Evolutionary conservation across 2,888 invertebrate species (phyloP).

Genomic region (Phyllotreta cruciferae): DNA sequence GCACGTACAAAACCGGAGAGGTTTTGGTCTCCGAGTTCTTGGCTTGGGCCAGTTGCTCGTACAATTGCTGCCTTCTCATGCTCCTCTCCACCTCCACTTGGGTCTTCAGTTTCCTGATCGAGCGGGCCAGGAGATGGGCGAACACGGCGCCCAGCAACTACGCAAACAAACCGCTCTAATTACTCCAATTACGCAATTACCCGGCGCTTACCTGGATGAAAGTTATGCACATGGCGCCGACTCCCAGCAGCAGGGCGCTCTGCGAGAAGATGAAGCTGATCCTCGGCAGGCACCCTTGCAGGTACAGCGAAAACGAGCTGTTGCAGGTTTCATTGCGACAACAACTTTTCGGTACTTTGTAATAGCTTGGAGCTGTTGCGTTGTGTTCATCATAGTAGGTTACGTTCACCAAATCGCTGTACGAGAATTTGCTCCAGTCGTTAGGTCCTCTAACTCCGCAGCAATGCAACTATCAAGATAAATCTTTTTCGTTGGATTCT

Average conservation of each 20-base stretch:
- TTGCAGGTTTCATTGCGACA: conserved; percentile 38
- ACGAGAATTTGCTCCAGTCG: conserved; percentile 64
- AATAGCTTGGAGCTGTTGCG: neutral
- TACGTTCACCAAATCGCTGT: conserved; percentile 5
- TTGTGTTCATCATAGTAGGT: neutral
- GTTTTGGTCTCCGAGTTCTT: conserved; percentile 47
- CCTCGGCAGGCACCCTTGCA: conserved; percentile 43
- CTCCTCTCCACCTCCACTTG: conserved; percentile 74
- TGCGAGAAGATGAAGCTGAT: conserved; percentile 48
- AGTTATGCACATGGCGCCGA: conserved; percentile 80
- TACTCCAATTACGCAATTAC: neutral
- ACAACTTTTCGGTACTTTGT: conserved; percentile 43
- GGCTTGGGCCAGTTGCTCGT: conserved; percentile 49
- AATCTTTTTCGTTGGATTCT: neutral
- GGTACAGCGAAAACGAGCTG: conserved; percentile 31
- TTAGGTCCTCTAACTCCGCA: conserved; percentile 68
- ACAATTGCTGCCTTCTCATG: conserved; percentile 68
- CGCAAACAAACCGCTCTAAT: conserved; percentile 50
- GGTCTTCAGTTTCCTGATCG: conserved; percentile 80
- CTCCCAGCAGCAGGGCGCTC: conserved; percentile 73
- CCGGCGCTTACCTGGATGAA: conserved; percentile 71
- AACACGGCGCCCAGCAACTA: conserved; percentile 87
- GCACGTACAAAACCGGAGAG: conserved; percentile 51
- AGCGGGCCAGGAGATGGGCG: conserved; percentile 86
- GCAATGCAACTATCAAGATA: conserved; percentile 65